Evolutionary conservation across 2,797 vertebrate species (phyloP).

Genomic region (Pseudopleuronectes americanus): DNA sequence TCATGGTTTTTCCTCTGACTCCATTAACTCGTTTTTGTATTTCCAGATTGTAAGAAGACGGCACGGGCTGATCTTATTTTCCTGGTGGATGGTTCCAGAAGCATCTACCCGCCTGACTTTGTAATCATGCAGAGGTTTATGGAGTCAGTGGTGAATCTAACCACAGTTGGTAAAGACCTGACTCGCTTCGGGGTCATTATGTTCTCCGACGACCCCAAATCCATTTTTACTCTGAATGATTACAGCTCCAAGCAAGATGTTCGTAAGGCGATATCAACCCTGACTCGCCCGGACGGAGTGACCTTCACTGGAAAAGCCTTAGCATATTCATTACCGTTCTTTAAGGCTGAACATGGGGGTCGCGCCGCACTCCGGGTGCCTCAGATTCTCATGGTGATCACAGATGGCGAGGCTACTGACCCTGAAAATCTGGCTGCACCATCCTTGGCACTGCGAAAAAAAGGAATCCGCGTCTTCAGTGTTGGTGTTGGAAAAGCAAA

Average conservation of each 20-base stretch:
- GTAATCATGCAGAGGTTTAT: conserved; percentile 83
- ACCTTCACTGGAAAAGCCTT: conserved; percentile 83
- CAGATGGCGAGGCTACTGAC: conserved; percentile 82
- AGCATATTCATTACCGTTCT: conserved; percentile 71
- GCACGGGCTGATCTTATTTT: conserved; percentile 87
- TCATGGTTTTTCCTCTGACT: not conserved
- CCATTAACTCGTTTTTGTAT: not conserved
- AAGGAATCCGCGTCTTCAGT: conserved; percentile 75
- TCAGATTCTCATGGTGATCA: conserved; percentile 86
- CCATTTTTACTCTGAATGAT: conserved; percentile 71
- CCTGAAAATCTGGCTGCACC: conserved; percentile 26
- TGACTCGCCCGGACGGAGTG: conserved; percentile 52
- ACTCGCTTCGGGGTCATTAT: conserved; percentile 83
- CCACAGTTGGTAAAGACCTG: conserved; percentile 74
- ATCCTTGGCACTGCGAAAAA: conserved; percentile 55
- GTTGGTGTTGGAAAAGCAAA: conserved; percentile 80
- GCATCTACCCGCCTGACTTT: conserved; percentile 69
- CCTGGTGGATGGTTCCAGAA: conserved; percentile 82
- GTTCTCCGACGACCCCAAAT: conserved; percentile 58
- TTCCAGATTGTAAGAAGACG: conserved; percentile 81
- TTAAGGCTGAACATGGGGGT: conserved; percentile 72
- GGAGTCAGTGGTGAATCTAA: conserved; percentile 80
- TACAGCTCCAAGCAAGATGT: conserved; percentile 69
- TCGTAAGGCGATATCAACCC: conserved; percentile 62
- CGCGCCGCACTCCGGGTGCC: conserved; percentile 61